phyloP scores from a whole-genome alignment of 2,888 invertebrate species.

The Stictocephala bisonia region DNA sequence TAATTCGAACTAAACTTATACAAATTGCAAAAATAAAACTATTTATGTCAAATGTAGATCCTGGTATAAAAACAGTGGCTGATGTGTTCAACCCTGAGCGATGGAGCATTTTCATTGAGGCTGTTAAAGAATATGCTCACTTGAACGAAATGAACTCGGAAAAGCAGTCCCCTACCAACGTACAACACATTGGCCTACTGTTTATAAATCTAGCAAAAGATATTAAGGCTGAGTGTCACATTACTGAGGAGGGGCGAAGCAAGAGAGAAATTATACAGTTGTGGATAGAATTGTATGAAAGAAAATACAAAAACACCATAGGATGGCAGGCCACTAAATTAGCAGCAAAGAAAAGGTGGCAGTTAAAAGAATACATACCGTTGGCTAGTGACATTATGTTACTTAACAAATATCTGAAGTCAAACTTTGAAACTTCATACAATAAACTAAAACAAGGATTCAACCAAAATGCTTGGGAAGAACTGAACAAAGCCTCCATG shows the following conservation, averaged over 20 bases:
- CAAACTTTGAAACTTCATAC: background rate
- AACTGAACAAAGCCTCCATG: background rate
- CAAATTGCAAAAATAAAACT: constrained; percentile 1
- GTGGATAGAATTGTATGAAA: background rate
- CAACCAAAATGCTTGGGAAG: background rate
- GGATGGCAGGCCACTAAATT: background rate
- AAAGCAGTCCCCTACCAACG: background rate
- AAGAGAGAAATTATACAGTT: background rate
- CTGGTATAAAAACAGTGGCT: background rate
- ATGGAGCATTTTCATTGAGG: background rate
- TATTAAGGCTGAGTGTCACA: no score
- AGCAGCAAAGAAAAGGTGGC: background rate
- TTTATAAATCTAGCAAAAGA: background rate
- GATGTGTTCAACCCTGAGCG: background rate
- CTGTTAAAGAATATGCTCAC: background rate
- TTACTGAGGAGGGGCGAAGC: no score
- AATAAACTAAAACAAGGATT: background rate
- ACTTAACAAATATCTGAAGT: background rate
- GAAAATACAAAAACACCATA: background rate
- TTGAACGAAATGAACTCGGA: background rate
- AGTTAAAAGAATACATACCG: background rate
- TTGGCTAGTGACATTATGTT: background rate
- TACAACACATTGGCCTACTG: background rate
- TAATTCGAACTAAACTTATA: background rate
- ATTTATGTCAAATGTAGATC: background rate